Evolutionary conservation across 1,140 invertebrate species (phyloP).

Genomic region (Lamellibrachia luymesi): DNA sequence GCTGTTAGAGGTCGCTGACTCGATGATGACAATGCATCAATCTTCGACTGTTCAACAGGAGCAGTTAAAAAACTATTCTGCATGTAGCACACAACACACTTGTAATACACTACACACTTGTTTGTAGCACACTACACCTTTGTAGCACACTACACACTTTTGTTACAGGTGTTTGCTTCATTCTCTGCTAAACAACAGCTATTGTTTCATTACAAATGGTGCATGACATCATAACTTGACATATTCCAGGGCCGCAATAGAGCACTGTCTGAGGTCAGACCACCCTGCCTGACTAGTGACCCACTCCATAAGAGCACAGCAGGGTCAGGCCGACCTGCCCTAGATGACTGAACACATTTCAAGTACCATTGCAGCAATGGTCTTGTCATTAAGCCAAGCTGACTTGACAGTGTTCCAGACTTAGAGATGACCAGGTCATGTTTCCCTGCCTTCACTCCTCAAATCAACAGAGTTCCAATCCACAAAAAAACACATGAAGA

Average conservation of each 20-base stretch:
- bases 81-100: no score
- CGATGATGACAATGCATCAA: neutral
- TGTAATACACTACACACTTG: no score
- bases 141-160: neutral
- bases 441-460: neutral
- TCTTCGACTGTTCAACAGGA: neutral
- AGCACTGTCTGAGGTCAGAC: no score
- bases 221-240: no score
- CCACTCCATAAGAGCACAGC: no score
- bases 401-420: neutral
- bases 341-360: neutral
- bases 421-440: neutral
- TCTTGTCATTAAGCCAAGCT: neutral
- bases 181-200: no score
- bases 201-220: no score
- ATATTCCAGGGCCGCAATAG: no score
- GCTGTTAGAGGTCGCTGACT: neutral
- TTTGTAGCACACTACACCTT: no score
- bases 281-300: no score
- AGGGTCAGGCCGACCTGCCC: no score
- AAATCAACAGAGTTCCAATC: neutral
- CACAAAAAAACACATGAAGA: neutral
- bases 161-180: neutral
- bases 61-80: neutral
- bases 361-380: neutral